Evolutionary conservation across 2,888 invertebrate genomes (phyloP), one percentile per base, ranked within the genome.

Genomic region (Mylabris sibirica): DNA sequence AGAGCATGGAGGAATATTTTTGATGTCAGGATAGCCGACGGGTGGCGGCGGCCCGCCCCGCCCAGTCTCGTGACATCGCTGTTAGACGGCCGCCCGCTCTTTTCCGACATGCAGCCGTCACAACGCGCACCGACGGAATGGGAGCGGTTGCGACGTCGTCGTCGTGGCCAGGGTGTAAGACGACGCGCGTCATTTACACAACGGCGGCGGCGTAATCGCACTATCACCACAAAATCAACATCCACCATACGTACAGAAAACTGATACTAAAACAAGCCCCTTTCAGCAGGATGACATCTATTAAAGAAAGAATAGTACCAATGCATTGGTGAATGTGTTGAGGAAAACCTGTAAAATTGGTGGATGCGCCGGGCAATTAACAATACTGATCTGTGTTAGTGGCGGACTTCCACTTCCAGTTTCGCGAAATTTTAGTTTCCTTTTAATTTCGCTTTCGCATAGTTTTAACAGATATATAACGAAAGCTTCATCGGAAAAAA

Each of bases 111-210:
- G 82, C 83, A 83, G 83, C 83, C 84, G 83, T 83, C 82, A 82
- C 83, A 82, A 81, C 83, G 82, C 84, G 86, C 86, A 78, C 87
- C 88, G 81, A 86, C 89, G 83, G 88, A 89, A 85, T 88, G 87
- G 85, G 87, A 87, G 87, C 88, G 87, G 87, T 88, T 87, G 86
- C 84, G 85, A 80, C 87, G 84, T 73, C 77, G 84, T 73, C 77
- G 79, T 85, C 81, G 86, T 17, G 85, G 79, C 82, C 76, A 78
- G 76, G 79, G 79, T 77, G 77, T 78, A 76, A 69, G 17, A 59
- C 72, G 74, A 73, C 76, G 80, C 74, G 79, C 79, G 78, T 77
- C 60, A 41, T 59, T 22, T 67, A 1, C 68, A 71, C 72, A 71
- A 69, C 66, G 69, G 70, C 66, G 69, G 70, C 67, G 68, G 65